These are phyloP conservation scores for Ivindomyrus marchei DNA, from an alignment of 2,113 vertebrate genomes.

Conservation along the genomic window DNA sequence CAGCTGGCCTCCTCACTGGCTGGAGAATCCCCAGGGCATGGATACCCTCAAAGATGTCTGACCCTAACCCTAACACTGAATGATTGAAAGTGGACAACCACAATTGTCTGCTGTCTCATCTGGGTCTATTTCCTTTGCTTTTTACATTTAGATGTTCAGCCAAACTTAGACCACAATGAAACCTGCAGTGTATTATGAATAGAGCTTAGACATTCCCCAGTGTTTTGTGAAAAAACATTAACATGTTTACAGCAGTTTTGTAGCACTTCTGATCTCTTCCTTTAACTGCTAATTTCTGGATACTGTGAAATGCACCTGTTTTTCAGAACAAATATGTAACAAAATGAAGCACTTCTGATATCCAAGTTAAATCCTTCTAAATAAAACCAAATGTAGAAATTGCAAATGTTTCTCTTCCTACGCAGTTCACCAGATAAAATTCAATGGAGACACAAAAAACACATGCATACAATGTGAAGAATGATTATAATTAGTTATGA, in stretches of 20 bases:
- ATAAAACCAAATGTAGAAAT: neutral
- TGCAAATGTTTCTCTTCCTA: neutral
- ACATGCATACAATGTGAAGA: neutral
- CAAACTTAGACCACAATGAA: neutral
- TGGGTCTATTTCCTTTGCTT: neutral
- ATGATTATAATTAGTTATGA: neutral
- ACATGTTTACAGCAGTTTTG: neutral
- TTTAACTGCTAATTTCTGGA: neutral
- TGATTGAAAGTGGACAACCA: neutral
- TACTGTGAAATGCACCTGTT: neutral
- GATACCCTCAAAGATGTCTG: constrained; percentile 53
- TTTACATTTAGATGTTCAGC: neutral
- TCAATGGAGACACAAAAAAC: neutral
- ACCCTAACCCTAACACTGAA: neutral
- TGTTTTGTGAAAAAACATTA: neutral
- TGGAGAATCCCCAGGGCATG: constrained; percentile 44
- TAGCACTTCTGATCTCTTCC: neutral
- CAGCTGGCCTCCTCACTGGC: constrained; percentile 61
- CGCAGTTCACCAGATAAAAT: neutral
- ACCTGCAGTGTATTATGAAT: neutral
- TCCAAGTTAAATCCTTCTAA: neutral
- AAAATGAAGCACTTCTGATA: neutral
- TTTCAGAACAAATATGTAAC: neutral
- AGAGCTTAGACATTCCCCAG: neutral
- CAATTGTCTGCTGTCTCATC: neutral